Percentiles rank a stretch among this genome's conserved stretches.
These are phyloP conservation scores for Nephila pilipes DNA, from an alignment of 1,140 invertebrate species.

Conservation along the genomic window DNA sequence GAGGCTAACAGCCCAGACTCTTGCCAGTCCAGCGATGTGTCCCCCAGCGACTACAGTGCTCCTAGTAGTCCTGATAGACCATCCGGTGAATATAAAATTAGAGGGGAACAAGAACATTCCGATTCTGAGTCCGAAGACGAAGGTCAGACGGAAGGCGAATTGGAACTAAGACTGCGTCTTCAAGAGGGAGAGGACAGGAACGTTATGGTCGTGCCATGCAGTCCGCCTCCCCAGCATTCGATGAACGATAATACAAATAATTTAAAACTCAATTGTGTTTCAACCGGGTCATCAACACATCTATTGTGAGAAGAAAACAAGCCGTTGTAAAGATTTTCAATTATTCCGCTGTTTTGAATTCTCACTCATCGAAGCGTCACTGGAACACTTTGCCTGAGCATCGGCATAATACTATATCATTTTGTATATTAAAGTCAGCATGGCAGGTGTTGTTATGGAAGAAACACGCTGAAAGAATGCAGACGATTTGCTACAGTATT, in stretches of 20 bases:
- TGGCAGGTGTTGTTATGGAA: not conserved
- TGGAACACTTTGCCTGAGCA: not conserved
- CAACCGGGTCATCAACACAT: conserved; percentile 37
- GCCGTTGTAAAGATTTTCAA: not conserved
- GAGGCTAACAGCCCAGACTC: conserved; percentile 45
- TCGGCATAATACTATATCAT: not conserved
- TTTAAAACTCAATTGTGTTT: conserved; percentile 32
- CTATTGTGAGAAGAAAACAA: conserved; percentile 1
- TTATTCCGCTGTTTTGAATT: conserved; percentile 7
- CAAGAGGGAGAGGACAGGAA: conserved; percentile 73
- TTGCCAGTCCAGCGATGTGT: conserved; percentile 67
- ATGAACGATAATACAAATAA: conserved; percentile 36
- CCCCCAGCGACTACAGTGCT: conserved; percentile 68
- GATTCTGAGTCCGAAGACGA: conserved; percentile 44
- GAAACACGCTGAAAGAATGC: not conserved
- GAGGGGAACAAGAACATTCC: not conserved
- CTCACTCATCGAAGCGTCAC: not conserved
- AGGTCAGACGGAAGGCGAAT: not conserved
- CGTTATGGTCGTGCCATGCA: conserved; percentile 70
- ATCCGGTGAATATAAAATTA: not conserved
- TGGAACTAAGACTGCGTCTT: conserved; percentile 64
- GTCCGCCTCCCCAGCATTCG: not conserved
- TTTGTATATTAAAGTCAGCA: not conserved
- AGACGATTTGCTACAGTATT: conserved; percentile 15
- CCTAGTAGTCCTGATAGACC: conserved; percentile 69